These are phyloP conservation scores for Portevinia maculata DNA, from an alignment of 2,888 invertebrate species.

Conservation along the genomic window DNA sequence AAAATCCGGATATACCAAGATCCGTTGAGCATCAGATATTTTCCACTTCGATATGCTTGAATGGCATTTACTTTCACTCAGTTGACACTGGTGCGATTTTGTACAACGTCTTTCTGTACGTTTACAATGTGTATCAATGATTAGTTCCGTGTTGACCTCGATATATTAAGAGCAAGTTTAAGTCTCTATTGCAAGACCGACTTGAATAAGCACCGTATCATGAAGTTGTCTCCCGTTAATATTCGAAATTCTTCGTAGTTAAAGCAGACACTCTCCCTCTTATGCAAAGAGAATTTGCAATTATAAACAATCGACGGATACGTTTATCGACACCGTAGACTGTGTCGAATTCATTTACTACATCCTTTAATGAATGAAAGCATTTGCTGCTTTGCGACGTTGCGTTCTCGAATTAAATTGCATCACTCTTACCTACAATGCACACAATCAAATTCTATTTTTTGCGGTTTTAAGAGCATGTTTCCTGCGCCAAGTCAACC, in stretches of 20 bases:
- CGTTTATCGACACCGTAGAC: neutral
- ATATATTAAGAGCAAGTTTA: too few species aligned
- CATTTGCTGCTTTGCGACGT: neutral
- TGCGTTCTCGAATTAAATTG: constrained; percentile 32
- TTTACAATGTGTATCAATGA: too few species aligned
- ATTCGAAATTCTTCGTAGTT: neutral
- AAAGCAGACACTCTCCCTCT: neutral
- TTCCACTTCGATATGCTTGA: too few species aligned
- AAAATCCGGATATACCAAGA: too few species aligned
- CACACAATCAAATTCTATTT: neutral
- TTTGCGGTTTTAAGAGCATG: constrained; percentile 18
- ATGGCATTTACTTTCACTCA: too few species aligned
- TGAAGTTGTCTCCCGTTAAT: neutral
- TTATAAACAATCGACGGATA: neutral
- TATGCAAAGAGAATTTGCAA: neutral
- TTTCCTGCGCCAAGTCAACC: constrained; percentile 46
- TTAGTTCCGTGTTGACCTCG: too few species aligned
- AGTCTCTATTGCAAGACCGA: too few species aligned
- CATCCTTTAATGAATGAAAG: constrained; percentile 1
- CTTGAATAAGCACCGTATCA: too few species aligned
- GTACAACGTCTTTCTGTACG: too few species aligned
- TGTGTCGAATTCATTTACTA: constrained; percentile 9
- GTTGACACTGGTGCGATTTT: too few species aligned
- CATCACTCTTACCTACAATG: constrained; percentile 12
- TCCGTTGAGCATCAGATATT: too few species aligned